A percentile compares a stretch with the other conserved stretches of the same genome.
These are phyloP conservation scores for Caranx ignobilis DNA, from an alignment of 2,113 vertebrate genomes.

Conservation along the genomic window DNA sequence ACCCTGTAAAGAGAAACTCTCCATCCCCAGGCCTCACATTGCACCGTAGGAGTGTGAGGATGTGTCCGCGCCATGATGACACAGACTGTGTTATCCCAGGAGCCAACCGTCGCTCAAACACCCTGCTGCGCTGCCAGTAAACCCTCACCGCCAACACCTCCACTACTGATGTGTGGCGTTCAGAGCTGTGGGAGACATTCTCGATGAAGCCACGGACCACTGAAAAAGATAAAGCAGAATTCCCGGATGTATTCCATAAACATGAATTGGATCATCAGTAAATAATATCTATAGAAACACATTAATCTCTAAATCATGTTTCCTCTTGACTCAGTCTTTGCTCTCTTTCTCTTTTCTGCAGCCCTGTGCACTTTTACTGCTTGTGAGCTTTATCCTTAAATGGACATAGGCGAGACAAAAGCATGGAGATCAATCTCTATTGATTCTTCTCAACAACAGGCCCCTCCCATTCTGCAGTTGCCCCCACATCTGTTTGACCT, in stretches of 20 bases:
- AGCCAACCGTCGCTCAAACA: constrained; percentile 78
- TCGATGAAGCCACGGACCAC: constrained; percentile 87
- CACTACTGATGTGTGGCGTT: constrained; percentile 78
- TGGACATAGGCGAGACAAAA: constrained; percentile 9
- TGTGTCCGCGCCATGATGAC: constrained; percentile 77
- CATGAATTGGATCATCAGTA: neutral
- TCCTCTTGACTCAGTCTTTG: neutral
- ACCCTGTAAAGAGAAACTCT: constrained; percentile 89
- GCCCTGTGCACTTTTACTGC: neutral
- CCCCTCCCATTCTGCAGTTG: constrained; percentile 58
- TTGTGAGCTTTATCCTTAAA: constrained; percentile 7
- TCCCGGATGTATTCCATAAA: neutral
- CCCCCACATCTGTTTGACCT: constrained; percentile 70
- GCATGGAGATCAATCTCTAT: neutral
- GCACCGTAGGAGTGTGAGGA: constrained; percentile 83
- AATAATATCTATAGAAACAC: neutral
- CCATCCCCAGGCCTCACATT: constrained; percentile 84
- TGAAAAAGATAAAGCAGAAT: constrained; percentile 55
- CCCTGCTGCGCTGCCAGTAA: constrained; percentile 84
- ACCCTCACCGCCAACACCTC: constrained; percentile 75
- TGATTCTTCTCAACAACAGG: neutral
- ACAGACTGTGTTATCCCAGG: neutral
- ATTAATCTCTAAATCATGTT: constrained; percentile 34
- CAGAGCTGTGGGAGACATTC: constrained; percentile 78
- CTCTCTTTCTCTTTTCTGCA: constrained; percentile 51